Conservation (phyloP, 2,797 vertebrate species). For the Pagetopsis macropterus region DNA sequence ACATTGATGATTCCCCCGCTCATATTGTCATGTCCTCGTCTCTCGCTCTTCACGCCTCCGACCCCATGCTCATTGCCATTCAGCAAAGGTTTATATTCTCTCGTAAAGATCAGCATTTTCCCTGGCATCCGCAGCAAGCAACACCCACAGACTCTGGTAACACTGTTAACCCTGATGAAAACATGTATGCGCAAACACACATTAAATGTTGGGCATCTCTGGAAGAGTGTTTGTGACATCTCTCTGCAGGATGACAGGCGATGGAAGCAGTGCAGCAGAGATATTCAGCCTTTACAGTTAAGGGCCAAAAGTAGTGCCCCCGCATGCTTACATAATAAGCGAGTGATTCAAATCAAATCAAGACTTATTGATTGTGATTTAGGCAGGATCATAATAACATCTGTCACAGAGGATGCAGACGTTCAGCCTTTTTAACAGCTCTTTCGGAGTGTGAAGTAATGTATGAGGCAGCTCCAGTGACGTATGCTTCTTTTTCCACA, state of each 20-base stretch:
- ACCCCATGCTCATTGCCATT: slow-evolving; percentile 43
- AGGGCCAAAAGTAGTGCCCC: background rate
- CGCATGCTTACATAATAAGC: slow-evolving; percentile 31
- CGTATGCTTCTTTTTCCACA: slow-evolving; percentile 25
- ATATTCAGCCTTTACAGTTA: slow-evolving; percentile 19
- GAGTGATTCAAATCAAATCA: slow-evolving; percentile 38
- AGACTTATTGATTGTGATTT: slow-evolving; percentile 45
- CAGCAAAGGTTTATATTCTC: slow-evolving; percentile 45
- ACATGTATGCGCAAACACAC: slow-evolving; percentile 2
- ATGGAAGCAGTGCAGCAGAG: slow-evolving; percentile 25
- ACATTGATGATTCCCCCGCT: slow-evolving; percentile 33
- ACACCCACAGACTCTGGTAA: slow-evolving; percentile 37
- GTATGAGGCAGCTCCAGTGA: slow-evolving; percentile 30
- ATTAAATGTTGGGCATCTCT: slow-evolving; percentile 9
- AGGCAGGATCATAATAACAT: slow-evolving; percentile 30
- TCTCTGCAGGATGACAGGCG: slow-evolving; percentile 25
- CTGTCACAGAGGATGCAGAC: slow-evolving; percentile 23
- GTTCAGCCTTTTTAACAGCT: slow-evolving; percentile 35
- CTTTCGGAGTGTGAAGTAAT: slow-evolving; percentile 41
- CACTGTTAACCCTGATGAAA: slow-evolving; percentile 23
- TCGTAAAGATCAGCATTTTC: slow-evolving; percentile 15
- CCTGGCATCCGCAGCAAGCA: slow-evolving; percentile 23
- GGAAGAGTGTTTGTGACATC: slow-evolving; percentile 13
- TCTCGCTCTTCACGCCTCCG: slow-evolving; percentile 1
- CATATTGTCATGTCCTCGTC: slow-evolving; percentile 9